A percentile compares a stretch with the other conserved stretches of the same genome.
Conservation (phyloP, 2,797 vertebrate species). For the Platyrinchus mystaceus region DNA sequence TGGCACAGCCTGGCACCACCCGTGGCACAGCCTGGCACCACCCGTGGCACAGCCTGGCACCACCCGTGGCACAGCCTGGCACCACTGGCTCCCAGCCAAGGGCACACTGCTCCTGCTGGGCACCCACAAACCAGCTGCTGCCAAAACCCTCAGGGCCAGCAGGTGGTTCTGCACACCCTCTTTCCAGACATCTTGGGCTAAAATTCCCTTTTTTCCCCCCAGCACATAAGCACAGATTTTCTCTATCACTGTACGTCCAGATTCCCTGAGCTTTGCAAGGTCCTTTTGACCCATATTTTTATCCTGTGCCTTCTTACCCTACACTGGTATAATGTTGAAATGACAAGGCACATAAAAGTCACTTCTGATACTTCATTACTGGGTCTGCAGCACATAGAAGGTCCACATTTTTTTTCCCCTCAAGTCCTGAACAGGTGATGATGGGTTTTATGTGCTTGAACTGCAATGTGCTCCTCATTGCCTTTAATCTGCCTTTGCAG, state of each 20-base stretch:
- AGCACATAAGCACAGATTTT: not conserved
- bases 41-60: too few relatives aligned
- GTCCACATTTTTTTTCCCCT: not conserved
- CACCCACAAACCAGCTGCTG: accelerated
- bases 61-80: accelerated
- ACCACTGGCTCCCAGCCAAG: not conserved
- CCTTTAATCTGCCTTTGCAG: constrained; percentile 57
- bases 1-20: accelerated
- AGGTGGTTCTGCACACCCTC: accelerated
- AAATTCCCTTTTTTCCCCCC: not conserved
- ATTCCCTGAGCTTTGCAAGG: not conserved
- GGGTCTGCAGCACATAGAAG: not conserved
- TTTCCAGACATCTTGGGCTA: not conserved
- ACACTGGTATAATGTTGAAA: not conserved
- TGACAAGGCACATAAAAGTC: not conserved
- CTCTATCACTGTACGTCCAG: not conserved
- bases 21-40: too few relatives aligned
- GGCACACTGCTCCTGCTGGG: accelerated
- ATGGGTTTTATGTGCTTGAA: not conserved
- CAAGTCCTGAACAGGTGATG: not conserved
- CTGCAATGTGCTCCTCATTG: not conserved
- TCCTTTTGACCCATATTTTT: not conserved
- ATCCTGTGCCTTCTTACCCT: not conserved
- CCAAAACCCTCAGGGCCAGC: accelerated
- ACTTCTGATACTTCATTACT: not conserved